A percentile compares a stretch with the other conserved stretches of the same genome.
Conservation (phyloP, 35 echinoderm and acorn worm species). For the Antedon bifida region DNA sequence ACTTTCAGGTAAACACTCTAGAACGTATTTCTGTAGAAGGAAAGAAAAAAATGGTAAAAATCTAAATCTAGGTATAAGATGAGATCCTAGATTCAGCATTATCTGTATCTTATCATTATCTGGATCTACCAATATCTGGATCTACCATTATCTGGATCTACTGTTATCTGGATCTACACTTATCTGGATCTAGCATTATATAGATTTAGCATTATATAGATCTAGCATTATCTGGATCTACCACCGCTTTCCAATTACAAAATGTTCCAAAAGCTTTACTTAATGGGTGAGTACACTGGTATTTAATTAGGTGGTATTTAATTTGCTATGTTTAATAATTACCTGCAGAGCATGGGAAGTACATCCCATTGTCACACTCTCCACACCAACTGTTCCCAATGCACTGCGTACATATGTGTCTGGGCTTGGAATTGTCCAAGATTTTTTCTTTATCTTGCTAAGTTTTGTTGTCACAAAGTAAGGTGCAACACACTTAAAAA, state of each 20-base stretch:
- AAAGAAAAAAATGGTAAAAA: background rate
- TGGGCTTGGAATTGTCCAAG: constrained; percentile 49
- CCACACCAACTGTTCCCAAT: constrained; percentile 46
- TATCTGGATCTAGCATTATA: no score
- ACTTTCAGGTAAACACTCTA: background rate
- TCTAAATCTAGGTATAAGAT: background rate
- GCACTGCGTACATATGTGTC: constrained; percentile 42
- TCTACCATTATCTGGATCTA: no score
- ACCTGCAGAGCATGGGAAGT: constrained; percentile 52
- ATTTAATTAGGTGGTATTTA: no score
- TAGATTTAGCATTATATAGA: no score
- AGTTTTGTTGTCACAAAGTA: constrained; percentile 80
- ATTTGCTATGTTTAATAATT: background rate
- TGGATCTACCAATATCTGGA: no score
- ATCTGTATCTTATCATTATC: no score
- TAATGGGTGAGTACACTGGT: no score
- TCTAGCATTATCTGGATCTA: no score
- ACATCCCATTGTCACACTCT: constrained; percentile 55
- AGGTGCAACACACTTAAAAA: constrained; percentile 66
- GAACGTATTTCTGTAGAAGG: background rate
- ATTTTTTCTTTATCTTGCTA: constrained; percentile 47
- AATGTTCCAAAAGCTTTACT: no score
- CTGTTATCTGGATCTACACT: no score
- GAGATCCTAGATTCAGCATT: no score
- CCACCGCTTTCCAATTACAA: no score